Percentiles rank a stretch among this genome's conserved stretches.
Conservation (phyloP, 2,888 invertebrate genomes). For the Ctenicera cuprea region DNA sequence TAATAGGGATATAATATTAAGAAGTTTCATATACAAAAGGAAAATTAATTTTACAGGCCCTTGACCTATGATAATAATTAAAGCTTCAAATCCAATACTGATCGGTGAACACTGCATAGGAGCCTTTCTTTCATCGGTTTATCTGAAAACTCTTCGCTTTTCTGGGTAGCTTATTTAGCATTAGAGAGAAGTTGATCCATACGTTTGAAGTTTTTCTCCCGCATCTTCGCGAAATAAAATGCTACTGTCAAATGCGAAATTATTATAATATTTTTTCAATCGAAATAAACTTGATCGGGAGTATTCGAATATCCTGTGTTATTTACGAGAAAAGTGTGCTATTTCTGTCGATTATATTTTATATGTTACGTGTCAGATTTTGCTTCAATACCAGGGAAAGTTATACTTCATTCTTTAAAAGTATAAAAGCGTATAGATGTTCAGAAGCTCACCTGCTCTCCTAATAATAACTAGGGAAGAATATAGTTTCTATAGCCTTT, state of each 20-base stretch:
- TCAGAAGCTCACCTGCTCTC: background rate
- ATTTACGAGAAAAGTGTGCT: background rate
- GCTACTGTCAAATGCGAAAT: slow-evolving; percentile 2
- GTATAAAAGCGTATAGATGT: background rate
- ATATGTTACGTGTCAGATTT: slow-evolving; percentile 11
- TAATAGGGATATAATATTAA: too few relatives aligned
- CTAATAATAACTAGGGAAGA: background rate
- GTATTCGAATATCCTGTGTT: background rate
- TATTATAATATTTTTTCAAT: slow-evolving; percentile 17
- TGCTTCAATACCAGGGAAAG: background rate
- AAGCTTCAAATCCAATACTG: too few relatives aligned
- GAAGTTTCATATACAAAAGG: too few relatives aligned
- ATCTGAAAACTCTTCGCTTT: background rate
- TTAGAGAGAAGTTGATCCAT: slow-evolving; percentile 1
- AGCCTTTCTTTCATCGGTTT: slow-evolving; percentile 1
- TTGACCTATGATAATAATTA: too few relatives aligned
- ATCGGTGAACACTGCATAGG: too few relatives aligned
- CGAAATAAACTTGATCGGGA: slow-evolving; percentile 1
- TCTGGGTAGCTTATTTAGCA: slow-evolving; percentile 16
- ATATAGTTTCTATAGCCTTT: slow-evolving; percentile 8
- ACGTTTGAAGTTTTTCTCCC: background rate
- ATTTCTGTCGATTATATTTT: slow-evolving; percentile 5
- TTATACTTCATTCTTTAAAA: background rate
- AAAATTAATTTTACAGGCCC: too few relatives aligned
- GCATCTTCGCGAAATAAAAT: background rate